Evolutionary conservation across 2,888 invertebrate genomes (phyloP), one percentile per base, ranked within the genome.

Genomic region (Ophion ventricosus): DNA sequence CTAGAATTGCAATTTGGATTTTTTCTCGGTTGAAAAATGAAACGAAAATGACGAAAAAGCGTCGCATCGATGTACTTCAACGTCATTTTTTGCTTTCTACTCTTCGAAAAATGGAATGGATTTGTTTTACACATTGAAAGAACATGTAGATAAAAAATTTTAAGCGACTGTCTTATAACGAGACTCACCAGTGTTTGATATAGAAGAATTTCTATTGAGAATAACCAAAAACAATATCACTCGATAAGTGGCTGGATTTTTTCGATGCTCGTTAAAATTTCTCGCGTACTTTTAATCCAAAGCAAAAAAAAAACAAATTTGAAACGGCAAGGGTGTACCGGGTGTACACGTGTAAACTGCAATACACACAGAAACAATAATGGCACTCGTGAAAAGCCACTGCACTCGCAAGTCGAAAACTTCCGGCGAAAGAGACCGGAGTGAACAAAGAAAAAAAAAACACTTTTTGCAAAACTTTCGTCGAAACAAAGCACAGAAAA

Each of bases 171-270:
- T 17, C 10, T 10, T 1, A 76, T n/a, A 23, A 29, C 10, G 8
- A 20, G 23, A 72, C 81, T 76, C 54, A 82, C 81, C 81, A 29
- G 54, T 56, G 14, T 54, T 57, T 26, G 3, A 23, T 26, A 11
- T 25, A 43, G 17, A 40, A 2, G 14, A 76, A 67, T 35, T 49
- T 76, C 10, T 63, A 8, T 40, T 3, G 59, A 4, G 5, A 57
- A 2, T 17, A 11, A n/a, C 25, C 7, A 23, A 43, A 66, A n/a
- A 54, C 14, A 57, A 11, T 3, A 20, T 14, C 4, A 49, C 49
- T 11, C 17, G 14, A 17, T 49, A 0, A 49, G 40, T 40, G 4
- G 35, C 23, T n/a, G n/a, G 11, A n/a, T 25, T 64, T 59, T 4
- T 20, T 0, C 14, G 23, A 1, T 3, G 20, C 43, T 10, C 25